These are phyloP conservation scores for Astur gentilis DNA, from an alignment of 2,113 vertebrate species.

Conservation along the genomic window DNA sequence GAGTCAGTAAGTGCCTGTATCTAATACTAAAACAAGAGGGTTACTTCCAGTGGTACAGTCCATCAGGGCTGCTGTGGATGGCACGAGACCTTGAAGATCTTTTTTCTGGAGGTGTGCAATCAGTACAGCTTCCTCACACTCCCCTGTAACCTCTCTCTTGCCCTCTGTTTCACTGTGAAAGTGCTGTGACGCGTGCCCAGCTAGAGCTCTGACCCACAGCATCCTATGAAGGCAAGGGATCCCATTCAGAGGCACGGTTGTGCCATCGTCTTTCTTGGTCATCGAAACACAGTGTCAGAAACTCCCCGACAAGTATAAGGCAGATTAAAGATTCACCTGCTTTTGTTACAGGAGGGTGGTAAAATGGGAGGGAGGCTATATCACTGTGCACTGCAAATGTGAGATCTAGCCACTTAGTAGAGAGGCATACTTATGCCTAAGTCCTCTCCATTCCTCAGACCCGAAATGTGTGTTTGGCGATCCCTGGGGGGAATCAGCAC, in stretches of 20 bases:
- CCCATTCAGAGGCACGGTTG: not conserved
- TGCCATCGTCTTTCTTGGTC: not conserved
- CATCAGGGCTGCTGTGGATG: not conserved
- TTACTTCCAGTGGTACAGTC: not conserved
- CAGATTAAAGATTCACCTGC: not conserved
- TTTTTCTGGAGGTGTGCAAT: not conserved
- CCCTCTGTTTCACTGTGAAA: not conserved
- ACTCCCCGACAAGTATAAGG: not conserved
- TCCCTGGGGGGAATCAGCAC: not conserved
- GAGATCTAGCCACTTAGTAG: not conserved
- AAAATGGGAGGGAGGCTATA: not conserved
- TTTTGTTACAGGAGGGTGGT: not conserved
- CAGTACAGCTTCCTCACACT: not conserved
- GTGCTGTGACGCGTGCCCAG: rapidly evolving
- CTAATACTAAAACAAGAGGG: not conserved
- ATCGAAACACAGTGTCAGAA: not conserved
- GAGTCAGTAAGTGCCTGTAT: too few relatives aligned
- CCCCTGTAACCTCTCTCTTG: not conserved
- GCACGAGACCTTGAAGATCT: not conserved
- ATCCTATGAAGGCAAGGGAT: not conserved
- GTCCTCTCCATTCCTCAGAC: not conserved
- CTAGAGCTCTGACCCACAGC: not conserved
- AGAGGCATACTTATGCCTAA: not conserved
- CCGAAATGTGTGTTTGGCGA: not conserved
- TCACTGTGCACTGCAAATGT: too few relatives aligned